Evolutionary conservation across 2,797 vertebrate species (phyloP).

Genomic region (Acridotheres tristis): DNA sequence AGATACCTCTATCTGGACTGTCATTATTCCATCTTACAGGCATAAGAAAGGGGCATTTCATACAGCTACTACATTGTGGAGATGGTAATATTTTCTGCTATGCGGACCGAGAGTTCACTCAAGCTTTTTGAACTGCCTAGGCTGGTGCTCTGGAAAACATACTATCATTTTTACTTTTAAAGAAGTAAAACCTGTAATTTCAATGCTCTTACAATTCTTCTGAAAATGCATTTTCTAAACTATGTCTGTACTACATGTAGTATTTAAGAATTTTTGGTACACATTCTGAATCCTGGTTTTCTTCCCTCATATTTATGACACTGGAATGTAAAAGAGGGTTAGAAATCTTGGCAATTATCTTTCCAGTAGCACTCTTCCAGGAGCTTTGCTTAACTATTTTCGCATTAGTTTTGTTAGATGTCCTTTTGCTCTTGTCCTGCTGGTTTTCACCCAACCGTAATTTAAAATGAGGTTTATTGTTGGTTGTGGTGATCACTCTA

Average conservation of each 20-base stretch:
- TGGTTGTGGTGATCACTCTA: background rate
- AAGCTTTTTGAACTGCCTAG: background rate
- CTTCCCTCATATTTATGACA: background rate
- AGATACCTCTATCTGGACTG: background rate
- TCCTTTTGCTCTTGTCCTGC: background rate
- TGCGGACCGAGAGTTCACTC: background rate
- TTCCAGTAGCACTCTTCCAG: background rate
- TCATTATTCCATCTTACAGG: background rate
- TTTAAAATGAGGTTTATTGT: background rate
- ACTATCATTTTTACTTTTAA: background rate
- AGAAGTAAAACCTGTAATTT: background rate
- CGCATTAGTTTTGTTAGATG: background rate
- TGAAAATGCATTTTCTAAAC: background rate
- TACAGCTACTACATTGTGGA: background rate
- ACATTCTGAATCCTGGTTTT: background rate
- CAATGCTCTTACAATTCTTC: background rate
- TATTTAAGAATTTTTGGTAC: background rate
- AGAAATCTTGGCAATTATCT: background rate
- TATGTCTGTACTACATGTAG: rapidly evolving
- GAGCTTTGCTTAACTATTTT: background rate
- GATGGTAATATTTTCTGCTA: background rate
- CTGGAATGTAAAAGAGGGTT: background rate
- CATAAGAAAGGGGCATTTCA: background rate
- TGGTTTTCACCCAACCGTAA: background rate
- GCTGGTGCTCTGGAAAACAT: background rate